Evolutionary conservation across 2,113 vertebrate species (phyloP).

Genomic region (Ibidorhyncha struthersii): DNA sequence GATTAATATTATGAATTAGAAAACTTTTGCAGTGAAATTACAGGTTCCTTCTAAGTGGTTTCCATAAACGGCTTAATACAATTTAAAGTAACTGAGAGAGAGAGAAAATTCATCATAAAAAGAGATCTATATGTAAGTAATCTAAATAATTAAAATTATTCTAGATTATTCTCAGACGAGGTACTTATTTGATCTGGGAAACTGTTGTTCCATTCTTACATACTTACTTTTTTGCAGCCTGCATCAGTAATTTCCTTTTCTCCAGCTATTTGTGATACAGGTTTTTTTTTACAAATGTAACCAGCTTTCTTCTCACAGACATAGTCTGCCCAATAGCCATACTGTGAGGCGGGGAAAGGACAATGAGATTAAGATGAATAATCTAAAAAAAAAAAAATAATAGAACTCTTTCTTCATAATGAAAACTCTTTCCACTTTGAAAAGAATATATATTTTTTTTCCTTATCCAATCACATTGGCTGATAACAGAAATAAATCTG

Average conservation of each 20-base stretch:
- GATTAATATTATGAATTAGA: not conserved
- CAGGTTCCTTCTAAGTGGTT: not conserved
- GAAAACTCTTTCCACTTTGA: not conserved
- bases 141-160: not conserved
- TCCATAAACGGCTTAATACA: not conserved
- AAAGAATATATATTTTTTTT: not conserved
- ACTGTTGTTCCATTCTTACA: rapidly evolving
- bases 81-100: not conserved
- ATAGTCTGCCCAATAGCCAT: conserved; percentile 41
- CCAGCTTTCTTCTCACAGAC: conserved; percentile 24
- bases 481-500: not conserved
- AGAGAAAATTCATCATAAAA: not conserved
- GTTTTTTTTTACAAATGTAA: conserved; percentile 50
- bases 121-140: not conserved
- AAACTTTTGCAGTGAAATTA: not conserved
- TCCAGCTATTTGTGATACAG: not conserved
- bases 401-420: not conserved
- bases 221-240: conserved; percentile 30
- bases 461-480: not conserved
- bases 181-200: not conserved
- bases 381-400: not conserved
- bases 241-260: not conserved
- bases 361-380: not conserved
- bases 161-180: not conserved
- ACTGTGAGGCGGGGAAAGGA: not conserved